A percentile compares a stretch with the other conserved stretches of the same genome.
Evolutionary conservation across 2,888 invertebrate species (phyloP).

Genomic region (Drosophila limbata): DNA sequence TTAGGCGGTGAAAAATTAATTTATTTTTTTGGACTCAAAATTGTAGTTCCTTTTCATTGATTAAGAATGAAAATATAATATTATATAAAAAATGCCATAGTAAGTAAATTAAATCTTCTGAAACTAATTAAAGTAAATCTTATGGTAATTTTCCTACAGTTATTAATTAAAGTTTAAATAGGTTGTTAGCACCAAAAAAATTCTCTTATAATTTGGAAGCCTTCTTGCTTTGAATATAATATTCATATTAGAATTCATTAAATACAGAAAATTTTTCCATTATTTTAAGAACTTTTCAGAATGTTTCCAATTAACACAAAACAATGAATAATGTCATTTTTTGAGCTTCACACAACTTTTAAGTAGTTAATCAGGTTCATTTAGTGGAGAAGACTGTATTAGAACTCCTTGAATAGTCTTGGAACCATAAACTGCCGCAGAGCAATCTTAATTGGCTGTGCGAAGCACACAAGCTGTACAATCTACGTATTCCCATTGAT

Average conservation of each 20-base stretch:
- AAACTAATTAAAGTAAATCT: too few species aligned
- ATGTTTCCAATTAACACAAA: not conserved
- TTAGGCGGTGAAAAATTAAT: not conserved
- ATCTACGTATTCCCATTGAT: slow-evolving; percentile 1
- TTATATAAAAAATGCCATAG: too few species aligned
- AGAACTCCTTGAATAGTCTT: not conserved
- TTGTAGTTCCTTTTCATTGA: not conserved
- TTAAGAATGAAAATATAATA: not conserved
- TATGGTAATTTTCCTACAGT: too few species aligned
- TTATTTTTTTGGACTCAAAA: too few species aligned
- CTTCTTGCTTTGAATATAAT: too few species aligned
- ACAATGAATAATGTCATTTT: not conserved
- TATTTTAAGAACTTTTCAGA: too few species aligned
- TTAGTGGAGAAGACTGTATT: not conserved
- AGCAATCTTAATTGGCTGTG: slow-evolving; percentile 18
- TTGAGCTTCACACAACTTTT: slow-evolving; percentile 7
- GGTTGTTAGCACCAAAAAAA: too few species aligned
- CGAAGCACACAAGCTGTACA: slow-evolving; percentile 3
- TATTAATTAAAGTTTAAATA: too few species aligned
- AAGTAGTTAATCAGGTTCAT: not conserved
- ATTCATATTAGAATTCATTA: too few species aligned
- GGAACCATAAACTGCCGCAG: not conserved
- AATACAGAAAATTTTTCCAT: too few species aligned
- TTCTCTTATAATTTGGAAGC: too few species aligned
- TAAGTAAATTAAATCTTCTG: too few species aligned